Base-by-base conservation (phyloP, 1,140 invertebrate genomes). In the Teleopsis dalmanni region DNA sequence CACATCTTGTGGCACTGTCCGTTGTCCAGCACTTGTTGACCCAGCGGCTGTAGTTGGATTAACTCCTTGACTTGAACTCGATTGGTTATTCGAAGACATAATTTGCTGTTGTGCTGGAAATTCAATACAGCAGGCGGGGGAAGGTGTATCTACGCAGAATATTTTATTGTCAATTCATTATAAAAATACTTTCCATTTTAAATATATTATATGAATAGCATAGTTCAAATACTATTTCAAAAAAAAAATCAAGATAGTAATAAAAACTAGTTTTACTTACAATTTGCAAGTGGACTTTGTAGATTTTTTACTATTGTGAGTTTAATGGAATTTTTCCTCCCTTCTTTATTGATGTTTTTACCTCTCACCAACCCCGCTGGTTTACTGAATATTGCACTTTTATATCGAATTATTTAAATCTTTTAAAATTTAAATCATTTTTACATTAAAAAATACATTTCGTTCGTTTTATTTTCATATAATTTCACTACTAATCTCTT, bases 71-170 rank as follows among this genome's bases (percentile, higher is more conserved):
- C 45, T 47, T 40, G 37, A 52, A 47, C 55, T 56, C 48, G 59
- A 57, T 62, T 67, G 64, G 59, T 57, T 68, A 62, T 61, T 67
- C 57, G 64, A 67, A 63, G 65, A 68, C 65, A 68, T 68, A 38
- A 41, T 59, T 54, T 34, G 31, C 2, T 9, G 26, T 31, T 25
- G 41, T 29, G 41, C 41, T 29, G 16, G n/a, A 29, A 43, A 25
- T 11, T 31, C 40, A 42, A 22, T 42, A 42, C 23, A 42, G 23
- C 23, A 42, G 23, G 3, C 27, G 11, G 31, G 19, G 13, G 26
- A 43, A 26, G 40, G 8, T 11, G 11, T 31, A 43, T 19, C 41
- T 43, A 21, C 31, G 14, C 11, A 21, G n/a, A 11, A 18, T 43
- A 29, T 19, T 29, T 29, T 31, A 19, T 4, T 4, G 8, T 8